A percentile compares a stretch with the other conserved stretches of the same genome.
phyloP scores from a whole-genome alignment of 2,888 invertebrate species.

The Zelleria hepariella region DNA sequence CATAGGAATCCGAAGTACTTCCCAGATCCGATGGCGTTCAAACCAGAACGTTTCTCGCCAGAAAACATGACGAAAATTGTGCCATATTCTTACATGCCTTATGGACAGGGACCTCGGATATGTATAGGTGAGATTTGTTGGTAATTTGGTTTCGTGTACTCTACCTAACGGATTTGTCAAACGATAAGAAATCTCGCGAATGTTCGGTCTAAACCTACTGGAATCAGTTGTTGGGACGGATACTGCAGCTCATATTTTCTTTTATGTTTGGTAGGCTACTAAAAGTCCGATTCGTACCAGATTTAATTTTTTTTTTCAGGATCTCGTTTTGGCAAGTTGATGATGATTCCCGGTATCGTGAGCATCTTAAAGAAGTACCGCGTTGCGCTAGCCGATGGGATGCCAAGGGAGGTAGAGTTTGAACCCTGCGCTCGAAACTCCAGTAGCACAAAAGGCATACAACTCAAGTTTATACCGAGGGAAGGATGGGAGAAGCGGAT shows the following conservation, averaged over 20 bases:
- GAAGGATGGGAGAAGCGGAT: not conserved
- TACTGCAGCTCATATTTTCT: not conserved
- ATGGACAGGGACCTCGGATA: conserved; percentile 10
- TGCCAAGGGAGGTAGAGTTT: conserved; percentile 18
- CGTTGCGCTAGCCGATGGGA: conserved; percentile 23
- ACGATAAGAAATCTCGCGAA: not conserved
- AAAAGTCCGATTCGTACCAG: not conserved
- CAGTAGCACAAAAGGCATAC: conserved; percentile 18
- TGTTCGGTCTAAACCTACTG: not conserved
- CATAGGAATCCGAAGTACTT: conserved; percentile 15
- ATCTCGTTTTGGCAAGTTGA: conserved; percentile 31
- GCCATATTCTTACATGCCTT: conserved; percentile 10
- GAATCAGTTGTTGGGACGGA: not conserved
- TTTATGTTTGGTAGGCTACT: not conserved
- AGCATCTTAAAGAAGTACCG: conserved; percentile 31
- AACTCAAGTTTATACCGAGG: conserved; percentile 16
- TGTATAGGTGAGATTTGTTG: conserved; percentile 10
- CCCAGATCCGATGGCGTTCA: conserved; percentile 13
- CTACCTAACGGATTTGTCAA: not conserved
- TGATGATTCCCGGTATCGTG: conserved; percentile 27
- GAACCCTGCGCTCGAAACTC: conserved; percentile 15
- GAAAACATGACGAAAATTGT: conserved; percentile 7
- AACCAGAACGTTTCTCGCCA: conserved; percentile 11
- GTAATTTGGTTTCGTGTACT: not conserved
- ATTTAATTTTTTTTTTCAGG: conserved; percentile 16